Evolutionary conservation across 1,140 invertebrate species (phyloP), one percentile per base, ranked within the genome.

Genomic region (Scaptomyza hsui): DNA sequence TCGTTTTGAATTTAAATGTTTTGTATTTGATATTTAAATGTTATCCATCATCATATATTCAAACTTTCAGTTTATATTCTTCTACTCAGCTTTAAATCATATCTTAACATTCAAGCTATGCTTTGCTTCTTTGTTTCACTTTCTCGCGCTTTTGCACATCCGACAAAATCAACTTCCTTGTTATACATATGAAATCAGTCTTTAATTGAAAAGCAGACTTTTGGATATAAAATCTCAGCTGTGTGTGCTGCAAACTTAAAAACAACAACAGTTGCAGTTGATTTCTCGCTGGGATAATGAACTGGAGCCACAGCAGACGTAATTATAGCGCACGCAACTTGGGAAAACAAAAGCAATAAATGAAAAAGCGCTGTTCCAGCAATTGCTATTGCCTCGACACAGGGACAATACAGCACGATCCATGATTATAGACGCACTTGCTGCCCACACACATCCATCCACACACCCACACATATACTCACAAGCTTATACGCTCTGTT

Each of bases 281-380:
- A 82, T 82, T 82, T 82, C 78, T 77, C 73, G 49, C 65, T 67
- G 72, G 76, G 59, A 72, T 68, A 78, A 62, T 44, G 60, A 59
- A 47, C 35, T 56, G 29, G 4, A 29, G 59, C 55, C 56, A 49
- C 41, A 61, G n/a, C 24, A 41, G 47, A 59, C 75, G 76, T 83
- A 86, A 86, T 86, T 86, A 81, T 78, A 69, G 42, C 35, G 41
- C 69, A 71, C 57, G 61, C 77, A 73, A 68, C 68, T 74, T 63
- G 45, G 76, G 56, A 77, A 75, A 75, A 59, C 73, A 78, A 79
- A 78, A 70, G 73, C 73, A 86, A 81, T 88, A 88, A 88, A 81
- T 12, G 21, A 68, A 13, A 55, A 35, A 82, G 41, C 41, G 62
- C 57, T 39, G 53, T 29, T 44, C 15, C 2, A 16, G 19, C 62